phyloP scores from a whole-genome alignment of 2,888 invertebrate species.

The Diadromus collaris region DNA sequence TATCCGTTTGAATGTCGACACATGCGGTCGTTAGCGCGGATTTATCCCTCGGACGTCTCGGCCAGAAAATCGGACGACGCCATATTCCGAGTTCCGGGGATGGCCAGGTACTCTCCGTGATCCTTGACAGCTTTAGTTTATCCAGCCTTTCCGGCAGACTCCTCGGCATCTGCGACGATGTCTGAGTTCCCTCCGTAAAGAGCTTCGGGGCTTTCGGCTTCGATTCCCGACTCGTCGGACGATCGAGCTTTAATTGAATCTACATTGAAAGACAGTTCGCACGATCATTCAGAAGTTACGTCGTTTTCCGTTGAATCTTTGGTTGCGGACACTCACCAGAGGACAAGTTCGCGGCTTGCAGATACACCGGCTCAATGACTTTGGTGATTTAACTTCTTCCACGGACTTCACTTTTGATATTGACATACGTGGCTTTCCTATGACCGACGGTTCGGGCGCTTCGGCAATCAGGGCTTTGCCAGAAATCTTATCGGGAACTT shows the following conservation, averaged over 20 bases:
- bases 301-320: not conserved
- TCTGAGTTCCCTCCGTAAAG: slow-evolving; percentile 42
- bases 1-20: slow-evolving; percentile 60
- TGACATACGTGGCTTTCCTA: slow-evolving; percentile 41
- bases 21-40: slow-evolving; percentile 56
- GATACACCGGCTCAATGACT: slow-evolving; percentile 43
- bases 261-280: slow-evolving; percentile 7
- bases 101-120: slow-evolving; percentile 49
- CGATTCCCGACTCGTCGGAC: not conserved
- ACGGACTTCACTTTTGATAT: slow-evolving; percentile 35
- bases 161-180: slow-evolving; percentile 26
- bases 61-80: slow-evolving; percentile 48
- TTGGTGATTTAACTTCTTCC: slow-evolving; percentile 25
- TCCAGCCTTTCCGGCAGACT: slow-evolving; percentile 31
- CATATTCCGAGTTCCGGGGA: slow-evolving; percentile 43
- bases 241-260: slow-evolving; percentile 34
- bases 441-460: slow-evolving; percentile 16
- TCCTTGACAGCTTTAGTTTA: slow-evolving; percentile 46
- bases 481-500: slow-evolving; percentile 22
- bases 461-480: slow-evolving; percentile 26
- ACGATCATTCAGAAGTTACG: slow-evolving; percentile 10
- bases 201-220: slow-evolving; percentile 18
- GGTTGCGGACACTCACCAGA: slow-evolving; percentile 49
- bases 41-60: slow-evolving; percentile 55
- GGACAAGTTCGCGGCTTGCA: slow-evolving; percentile 54